Percentiles rank a stretch among this genome's conserved stretches.
phyloP scores from a whole-genome alignment of 2,797 vertebrate genomes.

The Chelon auratus region DNA sequence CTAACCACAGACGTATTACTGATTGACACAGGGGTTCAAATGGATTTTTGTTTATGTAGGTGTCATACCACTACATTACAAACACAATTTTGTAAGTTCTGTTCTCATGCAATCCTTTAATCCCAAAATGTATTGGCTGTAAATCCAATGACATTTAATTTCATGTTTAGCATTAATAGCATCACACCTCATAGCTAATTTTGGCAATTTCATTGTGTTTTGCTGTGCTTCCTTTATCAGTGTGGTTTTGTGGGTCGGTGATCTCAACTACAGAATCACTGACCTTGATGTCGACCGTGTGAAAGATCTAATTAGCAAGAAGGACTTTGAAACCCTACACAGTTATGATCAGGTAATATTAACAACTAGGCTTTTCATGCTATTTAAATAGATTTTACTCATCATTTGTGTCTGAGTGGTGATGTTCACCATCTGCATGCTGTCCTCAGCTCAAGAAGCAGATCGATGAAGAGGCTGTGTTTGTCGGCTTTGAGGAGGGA shows the following conservation, averaged over 20 bases:
- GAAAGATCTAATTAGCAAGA: slow-evolving; percentile 90
- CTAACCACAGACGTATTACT: neutral
- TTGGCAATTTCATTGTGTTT: neutral
- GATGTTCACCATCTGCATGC: slow-evolving; percentile 27
- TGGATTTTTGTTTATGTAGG: neutral
- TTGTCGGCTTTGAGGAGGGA: slow-evolving; percentile 93
- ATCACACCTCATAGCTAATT: neutral
- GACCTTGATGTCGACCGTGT: slow-evolving; percentile 90
- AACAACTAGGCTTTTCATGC: neutral
- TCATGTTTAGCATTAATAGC: neutral
- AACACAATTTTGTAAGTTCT: neutral
- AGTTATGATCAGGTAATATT: slow-evolving; percentile 90
- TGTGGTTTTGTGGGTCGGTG: slow-evolving; percentile 94
- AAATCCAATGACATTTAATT: slow-evolving; percentile 6
- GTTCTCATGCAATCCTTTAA: neutral
- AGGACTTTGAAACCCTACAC: slow-evolving; percentile 89
- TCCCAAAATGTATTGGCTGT: neutral
- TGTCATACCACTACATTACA: slow-evolving; percentile 1
- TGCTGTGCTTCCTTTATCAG: slow-evolving; percentile 72
- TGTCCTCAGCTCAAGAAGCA: slow-evolving; percentile 90
- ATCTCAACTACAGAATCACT: slow-evolving; percentile 97
- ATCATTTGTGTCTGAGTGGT: neutral
- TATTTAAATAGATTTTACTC: neutral
- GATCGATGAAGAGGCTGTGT: slow-evolving; percentile 90
- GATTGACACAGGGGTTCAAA: neutral